A percentile compares a stretch with the other conserved stretches of the same genome.
Conservation (phyloP, 2,113 vertebrate genomes). For the Tenrec ecaudatus region DNA sequence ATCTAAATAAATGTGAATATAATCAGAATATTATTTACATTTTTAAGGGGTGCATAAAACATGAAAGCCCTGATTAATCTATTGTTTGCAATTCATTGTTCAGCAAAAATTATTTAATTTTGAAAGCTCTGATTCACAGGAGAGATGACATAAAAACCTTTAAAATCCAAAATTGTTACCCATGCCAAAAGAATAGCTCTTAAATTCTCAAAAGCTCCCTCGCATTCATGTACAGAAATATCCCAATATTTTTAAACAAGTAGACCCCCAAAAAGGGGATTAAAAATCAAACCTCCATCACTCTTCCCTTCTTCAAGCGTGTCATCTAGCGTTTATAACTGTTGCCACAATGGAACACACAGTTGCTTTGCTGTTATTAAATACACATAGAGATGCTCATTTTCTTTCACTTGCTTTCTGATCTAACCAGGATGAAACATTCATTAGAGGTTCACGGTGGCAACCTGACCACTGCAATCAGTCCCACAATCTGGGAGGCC, state of each 20-base stretch:
- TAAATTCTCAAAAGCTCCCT: conserved; percentile 12
- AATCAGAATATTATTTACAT: conserved; percentile 5
- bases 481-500: not conserved
- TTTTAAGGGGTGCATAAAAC: conserved; percentile 46
- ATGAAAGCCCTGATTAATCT: conserved; percentile 14
- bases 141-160: not conserved
- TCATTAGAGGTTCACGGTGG: not conserved
- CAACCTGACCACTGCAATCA: not conserved
- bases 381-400: not conserved
- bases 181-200: conserved; percentile 11
- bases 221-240: not conserved
- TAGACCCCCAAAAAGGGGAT: not conserved
- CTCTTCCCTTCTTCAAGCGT: not conserved
- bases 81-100: conserved; percentile 32
- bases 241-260: conserved; percentile 47
- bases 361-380: not conserved
- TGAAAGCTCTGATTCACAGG: not conserved
- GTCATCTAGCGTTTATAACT: not conserved
- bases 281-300: not conserved
- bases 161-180: not conserved
- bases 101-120: conserved; percentile 38
- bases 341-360: not conserved
- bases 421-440: conserved; percentile 10
- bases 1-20: conserved; percentile 9
- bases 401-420: conserved; percentile 40